These are phyloP conservation scores for Neostethus bicornis DNA, from an alignment of 2,797 vertebrate genomes.

Conservation along the genomic window DNA sequence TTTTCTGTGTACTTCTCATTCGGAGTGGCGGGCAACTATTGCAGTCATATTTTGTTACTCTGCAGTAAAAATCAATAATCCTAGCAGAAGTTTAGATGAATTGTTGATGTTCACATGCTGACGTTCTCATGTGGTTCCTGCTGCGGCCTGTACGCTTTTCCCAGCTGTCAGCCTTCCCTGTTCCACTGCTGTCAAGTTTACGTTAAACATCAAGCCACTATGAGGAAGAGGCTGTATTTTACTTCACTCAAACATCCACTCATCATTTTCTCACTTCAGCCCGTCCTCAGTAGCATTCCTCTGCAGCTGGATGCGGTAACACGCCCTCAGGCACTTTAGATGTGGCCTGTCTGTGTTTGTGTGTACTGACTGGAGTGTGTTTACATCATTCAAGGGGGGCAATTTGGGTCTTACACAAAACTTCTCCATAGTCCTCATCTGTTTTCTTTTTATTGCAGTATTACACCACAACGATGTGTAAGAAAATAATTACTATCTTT, in stretches of 20 bases:
- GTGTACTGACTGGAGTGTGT: constrained; percentile 37
- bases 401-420: constrained; percentile 54
- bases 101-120: constrained; percentile 12
- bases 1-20: constrained; percentile 31
- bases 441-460: constrained; percentile 33
- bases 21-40: constrained; percentile 18
- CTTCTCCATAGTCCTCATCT: constrained; percentile 52
- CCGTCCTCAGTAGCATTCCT: constrained; percentile 49
- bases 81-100: constrained; percentile 2
- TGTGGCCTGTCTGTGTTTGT: constrained; percentile 66
- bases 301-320: constrained; percentile 22
- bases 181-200: constrained; percentile 37
- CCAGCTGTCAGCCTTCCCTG: constrained; percentile 36
- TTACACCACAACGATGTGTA: constrained; percentile 23
- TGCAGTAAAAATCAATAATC: constrained; percentile 33
- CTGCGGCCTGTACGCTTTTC: constrained; percentile 25
- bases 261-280: constrained; percentile 39
- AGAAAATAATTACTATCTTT: constrained; percentile 48
- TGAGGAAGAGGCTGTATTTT: constrained; percentile 6
- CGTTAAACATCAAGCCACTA: constrained; percentile 26
- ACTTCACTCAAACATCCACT: constrained; percentile 36
- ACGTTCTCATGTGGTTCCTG: constrained; percentile 8
- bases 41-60: constrained; percentile 23
- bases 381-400: constrained; percentile 48
- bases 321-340: constrained; percentile 40